These are phyloP conservation scores for Hypomecis punctinalis DNA, from an alignment of 2,888 invertebrate genomes.

Conservation along the genomic window DNA sequence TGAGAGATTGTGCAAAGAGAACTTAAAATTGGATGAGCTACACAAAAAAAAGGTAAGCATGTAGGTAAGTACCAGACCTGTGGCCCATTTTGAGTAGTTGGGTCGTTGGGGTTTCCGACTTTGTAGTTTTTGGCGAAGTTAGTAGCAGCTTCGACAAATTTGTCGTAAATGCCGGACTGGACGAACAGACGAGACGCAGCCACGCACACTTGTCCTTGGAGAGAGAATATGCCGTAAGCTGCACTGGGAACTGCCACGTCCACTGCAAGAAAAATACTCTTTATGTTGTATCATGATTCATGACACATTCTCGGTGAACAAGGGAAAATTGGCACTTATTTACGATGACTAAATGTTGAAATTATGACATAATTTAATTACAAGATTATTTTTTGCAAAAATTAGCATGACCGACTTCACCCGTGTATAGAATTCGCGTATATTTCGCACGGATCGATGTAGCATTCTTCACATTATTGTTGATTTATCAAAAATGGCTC, in stretches of 20 bases:
- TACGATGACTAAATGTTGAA: too few species aligned
- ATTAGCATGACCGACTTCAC: too few species aligned
- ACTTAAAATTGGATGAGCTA: not conserved
- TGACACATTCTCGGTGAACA: too few species aligned
- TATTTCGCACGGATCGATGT: too few species aligned
- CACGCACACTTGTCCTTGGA: constrained; percentile 66
- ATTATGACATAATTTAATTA: too few species aligned
- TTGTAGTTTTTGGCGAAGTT: constrained; percentile 87
- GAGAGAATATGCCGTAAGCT: constrained; percentile 56
- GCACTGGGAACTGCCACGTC: constrained; percentile 58
- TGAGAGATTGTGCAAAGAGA: too few species aligned
- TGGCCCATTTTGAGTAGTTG: constrained; percentile 60
- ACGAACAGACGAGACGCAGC: constrained; percentile 69
- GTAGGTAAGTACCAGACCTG: constrained; percentile 37
- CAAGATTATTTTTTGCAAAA: too few species aligned
- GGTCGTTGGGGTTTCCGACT: constrained; percentile 84
- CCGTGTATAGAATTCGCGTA: too few species aligned
- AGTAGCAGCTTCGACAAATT: constrained; percentile 90
- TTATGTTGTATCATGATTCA: not conserved
- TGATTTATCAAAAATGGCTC: too few species aligned
- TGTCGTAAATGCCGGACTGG: constrained; percentile 88
- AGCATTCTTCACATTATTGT: too few species aligned
- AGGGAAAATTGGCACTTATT: too few species aligned
- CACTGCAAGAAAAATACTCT: constrained; percentile 48
- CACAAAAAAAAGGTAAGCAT: too few species aligned